Evolutionary conservation across 92 coral and sea anemone genomes (phyloP).

Genomic region (Plumapathes pennacea): DNA sequence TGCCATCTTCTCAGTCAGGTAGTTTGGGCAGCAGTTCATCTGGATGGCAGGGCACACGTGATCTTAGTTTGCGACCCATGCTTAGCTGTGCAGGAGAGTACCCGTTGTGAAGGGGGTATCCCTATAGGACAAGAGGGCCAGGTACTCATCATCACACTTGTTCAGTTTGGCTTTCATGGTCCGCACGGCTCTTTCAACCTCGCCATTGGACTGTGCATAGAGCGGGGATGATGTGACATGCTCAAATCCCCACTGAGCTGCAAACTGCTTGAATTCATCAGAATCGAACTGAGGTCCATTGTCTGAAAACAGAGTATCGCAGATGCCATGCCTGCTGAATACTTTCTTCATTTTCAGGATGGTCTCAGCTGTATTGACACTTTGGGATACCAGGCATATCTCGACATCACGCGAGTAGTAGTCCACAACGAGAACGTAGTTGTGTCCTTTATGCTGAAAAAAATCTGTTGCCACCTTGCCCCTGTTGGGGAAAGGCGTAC

Average conservation of each 20-base stretch:
- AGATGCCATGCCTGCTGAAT: conserved; percentile 42
- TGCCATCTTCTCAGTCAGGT: conserved; percentile 24
- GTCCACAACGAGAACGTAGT: conserved; percentile 27
- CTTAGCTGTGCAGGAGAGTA: conserved; percentile 36
- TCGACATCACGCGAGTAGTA: conserved; percentile 47
- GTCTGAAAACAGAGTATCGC: conserved; percentile 23
- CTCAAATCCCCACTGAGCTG: conserved; percentile 19
- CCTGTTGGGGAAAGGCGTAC: conserved; percentile 18
- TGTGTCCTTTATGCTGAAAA: conserved; percentile 16
- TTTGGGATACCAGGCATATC: conserved; percentile 18
- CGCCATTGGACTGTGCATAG: conserved; percentile 37
- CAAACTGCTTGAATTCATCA: conserved; percentile 14
- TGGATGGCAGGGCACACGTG: conserved; percentile 20
- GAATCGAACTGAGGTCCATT: conserved; percentile 43
- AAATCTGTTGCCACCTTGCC: conserved; percentile 25
- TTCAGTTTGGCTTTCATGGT: conserved; percentile 33
- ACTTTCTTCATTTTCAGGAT: conserved; percentile 21
- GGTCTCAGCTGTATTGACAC: conserved; percentile 22
- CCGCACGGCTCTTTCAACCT: conserved; percentile 41
- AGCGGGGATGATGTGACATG: conserved; percentile 31
- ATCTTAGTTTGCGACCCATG: conserved; percentile 18
- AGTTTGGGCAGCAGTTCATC: conserved; percentile 18
- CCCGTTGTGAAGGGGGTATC: conserved; percentile 14
- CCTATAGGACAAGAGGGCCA: conserved; percentile 30
- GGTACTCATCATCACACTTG: conserved; percentile 20